Conservation (phyloP, 2,797 vertebrate species). For the Yasuhikotakia modesta region DNA sequence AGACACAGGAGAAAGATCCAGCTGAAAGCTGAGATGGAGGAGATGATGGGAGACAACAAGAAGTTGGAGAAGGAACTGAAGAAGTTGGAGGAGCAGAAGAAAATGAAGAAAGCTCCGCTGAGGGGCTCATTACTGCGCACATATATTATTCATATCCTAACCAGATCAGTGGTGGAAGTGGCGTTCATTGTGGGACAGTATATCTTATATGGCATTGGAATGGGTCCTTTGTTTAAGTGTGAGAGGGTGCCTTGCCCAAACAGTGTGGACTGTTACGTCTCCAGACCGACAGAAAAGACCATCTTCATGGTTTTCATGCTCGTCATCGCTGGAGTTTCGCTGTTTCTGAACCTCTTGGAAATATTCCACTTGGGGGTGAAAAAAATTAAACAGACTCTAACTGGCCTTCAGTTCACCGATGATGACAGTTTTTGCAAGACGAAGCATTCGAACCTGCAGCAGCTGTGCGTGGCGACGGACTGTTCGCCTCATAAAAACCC, state of each 20-base stretch:
- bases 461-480: constrained; percentile 72
- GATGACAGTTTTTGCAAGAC: constrained; percentile 74
- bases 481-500: constrained; percentile 74
- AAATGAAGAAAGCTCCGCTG: constrained; percentile 87
- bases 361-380: constrained; percentile 88
- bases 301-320: constrained; percentile 97
- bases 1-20: constrained; percentile 79
- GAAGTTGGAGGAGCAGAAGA: constrained; percentile 87
- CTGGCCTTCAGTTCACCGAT: constrained; percentile 66
- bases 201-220: constrained; percentile 87
- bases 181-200: constrained; percentile 92
- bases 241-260: constrained; percentile 88
- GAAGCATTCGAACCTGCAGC: constrained; percentile 74
- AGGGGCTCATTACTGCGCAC: constrained; percentile 88
- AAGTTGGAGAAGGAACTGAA: constrained; percentile 84
- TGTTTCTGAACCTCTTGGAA: constrained; percentile 91
- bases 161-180: constrained; percentile 88
- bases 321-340: constrained; percentile 85
- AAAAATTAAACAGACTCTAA: constrained; percentile 84
- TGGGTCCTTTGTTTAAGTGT: constrained; percentile 89
- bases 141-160: constrained; percentile 92
- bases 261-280: constrained; percentile 93
- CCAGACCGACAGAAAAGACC: constrained; percentile 92
- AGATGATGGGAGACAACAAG: constrained; percentile 79
- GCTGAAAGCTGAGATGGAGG: constrained; percentile 81